A percentile compares a stretch with the other conserved stretches of the same genome.
These are phyloP conservation scores for Gandaritis pyraliata DNA, from an alignment of 2,888 invertebrate genomes.

Conservation along the genomic window DNA sequence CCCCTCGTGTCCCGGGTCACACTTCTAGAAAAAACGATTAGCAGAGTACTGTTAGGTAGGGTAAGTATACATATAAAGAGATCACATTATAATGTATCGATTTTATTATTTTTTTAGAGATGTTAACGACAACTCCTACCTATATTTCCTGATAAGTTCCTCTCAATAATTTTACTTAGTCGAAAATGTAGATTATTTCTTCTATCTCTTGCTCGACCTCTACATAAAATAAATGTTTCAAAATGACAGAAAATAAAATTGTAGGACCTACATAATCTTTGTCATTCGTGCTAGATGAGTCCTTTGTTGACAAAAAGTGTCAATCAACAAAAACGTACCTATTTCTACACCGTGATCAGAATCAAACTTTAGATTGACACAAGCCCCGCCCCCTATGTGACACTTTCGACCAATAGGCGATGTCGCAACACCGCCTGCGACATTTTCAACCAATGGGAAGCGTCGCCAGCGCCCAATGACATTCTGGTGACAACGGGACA, in stretches of 20 bases:
- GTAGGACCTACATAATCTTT: too few relatives aligned
- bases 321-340: constrained; percentile 21
- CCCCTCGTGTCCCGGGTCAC: constrained; percentile 41
- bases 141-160: too few relatives aligned
- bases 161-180: too few relatives aligned
- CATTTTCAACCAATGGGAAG: constrained; percentile 67
- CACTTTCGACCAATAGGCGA: constrained; percentile 72
- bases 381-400: constrained; percentile 69
- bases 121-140: too few relatives aligned
- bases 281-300: too few relatives aligned
- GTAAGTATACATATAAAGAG: too few relatives aligned
- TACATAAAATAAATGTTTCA: too few relatives aligned
- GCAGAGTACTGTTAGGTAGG: too few relatives aligned
- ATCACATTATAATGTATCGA: not conserved
- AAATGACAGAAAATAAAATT: too few relatives aligned
- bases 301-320: constrained; percentile 1
- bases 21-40: constrained; percentile 39
- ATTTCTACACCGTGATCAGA: constrained; percentile 33
- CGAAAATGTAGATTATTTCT: too few relatives aligned
- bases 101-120: too few relatives aligned
- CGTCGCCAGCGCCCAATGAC: constrained; percentile 77
- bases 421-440: constrained; percentile 79
- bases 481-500: constrained; percentile 74
- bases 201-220: too few relatives aligned
- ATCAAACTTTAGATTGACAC: constrained; percentile 62